Evolutionary conservation across 2,797 vertebrate genomes (phyloP), one percentile per base, ranked within the genome.

Genomic region (Botia kubotai): DNA sequence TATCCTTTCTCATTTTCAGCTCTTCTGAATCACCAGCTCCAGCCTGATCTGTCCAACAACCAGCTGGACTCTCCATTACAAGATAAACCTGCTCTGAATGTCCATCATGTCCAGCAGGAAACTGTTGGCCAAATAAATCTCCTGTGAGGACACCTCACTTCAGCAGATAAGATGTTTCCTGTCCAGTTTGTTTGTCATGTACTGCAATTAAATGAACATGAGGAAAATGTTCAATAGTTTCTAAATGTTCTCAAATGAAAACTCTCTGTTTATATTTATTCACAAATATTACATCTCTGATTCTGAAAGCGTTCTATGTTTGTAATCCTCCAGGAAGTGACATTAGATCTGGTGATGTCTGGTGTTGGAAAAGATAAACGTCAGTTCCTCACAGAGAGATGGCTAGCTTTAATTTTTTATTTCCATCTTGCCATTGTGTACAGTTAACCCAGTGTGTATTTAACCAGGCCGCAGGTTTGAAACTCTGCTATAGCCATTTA

Each of bases 1-100:
- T 88, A 77, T 77, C 21, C 68, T 83, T 87, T 86, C 83, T 85
- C 78, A 87, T 87, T 87, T 80, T 55, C 70, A 79, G 67, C 72
- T 52, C 68, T 52, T 80, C 26, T 68, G 73, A 85, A 66, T 86
- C 81, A 71, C 72, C 79, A 52, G 23, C 79, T 71, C 75, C 53
- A 73, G 58, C 70, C 80, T 82, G 84, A 85, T 85, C 86, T 84
- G 73, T 65, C 71, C 69, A 70, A 73, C 79, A 55, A 77, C 72
- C 14, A 57, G 62, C 76, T 77, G 58, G 72, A 86, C 71, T 43
- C 55, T 70, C 78, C 68, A 52, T 77, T 72, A 86, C 80, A 65
- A 78, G 65, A 43, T 55, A 74, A 80, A 71, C 75, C 46, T 65
- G 26, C 70, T 57, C 36, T 55, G 69, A 75, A 80, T 77, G 80